Evolutionary conservation across 2,113 vertebrate species (phyloP), one percentile per base, ranked within the genome.

Genomic region (Pomatostomus ruficeps): DNA sequence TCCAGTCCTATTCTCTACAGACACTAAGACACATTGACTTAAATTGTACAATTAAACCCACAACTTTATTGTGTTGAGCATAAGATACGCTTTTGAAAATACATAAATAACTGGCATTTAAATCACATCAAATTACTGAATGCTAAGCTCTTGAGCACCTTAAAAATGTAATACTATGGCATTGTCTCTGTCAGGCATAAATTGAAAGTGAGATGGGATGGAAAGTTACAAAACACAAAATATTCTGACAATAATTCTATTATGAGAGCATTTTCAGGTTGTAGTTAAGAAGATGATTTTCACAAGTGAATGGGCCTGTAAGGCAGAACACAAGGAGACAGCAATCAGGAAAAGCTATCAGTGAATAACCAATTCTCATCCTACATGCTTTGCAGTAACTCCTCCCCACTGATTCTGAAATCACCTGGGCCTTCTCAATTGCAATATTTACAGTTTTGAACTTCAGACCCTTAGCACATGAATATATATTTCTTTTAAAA

Each of bases 1-100:
- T 80, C 7, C 17, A 48, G 33, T 49, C 33, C 40, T 43, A 3
- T 17, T 45, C 23, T 40, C 35, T 29, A 5, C 2, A 45, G 22
- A 31, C 24, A 43, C 4, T 5, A 57, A 40, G n/a, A 52, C 10
- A 38, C 0, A 1, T 55, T 7, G 5, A 62, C 29, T 18, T 10
- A 3, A 61, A 72, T 66, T 73, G 28, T 70, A 26, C 42, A 49
- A 29, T 36, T 59, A 61, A 51, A 8, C 10, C 29, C 26, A 42
- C 10, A 36, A 9, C 9, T 62, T 22, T 4, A 25, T 20, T 49
- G 3, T n/a, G 12, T 5, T 22, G 5, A 71, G 3, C 5, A 18
- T 9, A 45, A 36, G 6, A 42, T 4, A 29, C 1, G 5, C 23
- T 67, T 81, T 35, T 24, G 3, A 59, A 82, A 71, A 58, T 7